Evolutionary conservation across 2,888 invertebrate species (phyloP).

Genomic region (Scaptomyza tumidula): DNA sequence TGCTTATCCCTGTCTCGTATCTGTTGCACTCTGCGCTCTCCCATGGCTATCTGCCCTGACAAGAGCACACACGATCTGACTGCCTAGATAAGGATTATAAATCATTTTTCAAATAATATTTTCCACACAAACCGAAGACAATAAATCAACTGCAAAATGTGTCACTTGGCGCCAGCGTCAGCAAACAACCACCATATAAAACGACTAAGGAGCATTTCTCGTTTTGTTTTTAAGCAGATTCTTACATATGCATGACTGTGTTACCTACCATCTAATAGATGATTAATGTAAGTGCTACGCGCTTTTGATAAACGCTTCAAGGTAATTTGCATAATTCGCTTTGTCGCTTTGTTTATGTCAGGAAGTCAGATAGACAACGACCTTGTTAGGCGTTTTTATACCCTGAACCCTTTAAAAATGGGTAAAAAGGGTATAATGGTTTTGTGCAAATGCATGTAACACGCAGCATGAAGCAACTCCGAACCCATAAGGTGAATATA

Average conservation of each 20-base stretch:
- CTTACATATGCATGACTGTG: conserved; percentile 68
- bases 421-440: no score
- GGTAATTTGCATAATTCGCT: conserved; percentile 71
- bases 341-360: conserved; percentile 40
- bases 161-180: conserved; percentile 70
- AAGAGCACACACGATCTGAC: conserved; percentile 67
- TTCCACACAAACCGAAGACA: conserved; percentile 64
- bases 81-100: conserved; percentile 73
- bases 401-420: no score
- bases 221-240: conserved; percentile 48
- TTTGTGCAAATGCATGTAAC: no score
- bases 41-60: conserved; percentile 49
- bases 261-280: conserved; percentile 60
- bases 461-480: no score
- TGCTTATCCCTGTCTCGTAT: conserved; percentile 36
- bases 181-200: conserved; percentile 55
- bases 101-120: conserved; percentile 72
- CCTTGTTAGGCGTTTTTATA: conserved; percentile 33
- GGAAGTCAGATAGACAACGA: conserved; percentile 47
- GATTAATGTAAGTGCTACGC: conserved; percentile 72
- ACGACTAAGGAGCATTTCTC: conserved; percentile 9
- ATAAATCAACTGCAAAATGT: conserved; percentile 72
- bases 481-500: no score
- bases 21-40: conserved; percentile 30
- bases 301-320: conserved; percentile 62